A percentile compares a stretch with the other conserved stretches of the same genome.
Conservation (phyloP, 2,113 vertebrate genomes). For the Malaclemys terrapin region DNA sequence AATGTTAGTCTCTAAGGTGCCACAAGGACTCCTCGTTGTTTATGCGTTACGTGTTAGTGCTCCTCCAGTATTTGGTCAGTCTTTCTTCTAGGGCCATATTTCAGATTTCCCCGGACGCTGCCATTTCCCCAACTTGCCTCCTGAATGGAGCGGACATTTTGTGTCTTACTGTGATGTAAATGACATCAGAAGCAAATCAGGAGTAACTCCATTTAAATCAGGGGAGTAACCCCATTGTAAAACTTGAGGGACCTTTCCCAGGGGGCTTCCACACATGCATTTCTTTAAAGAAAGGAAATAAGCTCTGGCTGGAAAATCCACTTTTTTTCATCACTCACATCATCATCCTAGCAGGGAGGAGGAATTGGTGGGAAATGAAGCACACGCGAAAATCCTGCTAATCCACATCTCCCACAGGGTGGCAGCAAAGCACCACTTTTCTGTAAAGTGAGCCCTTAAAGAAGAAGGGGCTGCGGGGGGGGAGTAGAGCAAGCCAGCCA, state of each 20-base stretch:
- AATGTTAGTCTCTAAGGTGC: no score
- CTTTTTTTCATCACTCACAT: no score
- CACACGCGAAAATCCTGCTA: not conserved
- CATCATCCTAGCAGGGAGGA: not conserved
- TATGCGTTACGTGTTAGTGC: not conserved
- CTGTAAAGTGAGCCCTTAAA: not conserved
- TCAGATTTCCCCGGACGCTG: not conserved
- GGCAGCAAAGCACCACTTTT: conserved; percentile 58
- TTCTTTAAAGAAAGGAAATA: not conserved
- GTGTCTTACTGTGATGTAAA: no score
- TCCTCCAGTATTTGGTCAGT: not conserved
- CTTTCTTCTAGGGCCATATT: not conserved
- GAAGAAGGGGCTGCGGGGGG: not conserved
- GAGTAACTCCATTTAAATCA: not conserved
- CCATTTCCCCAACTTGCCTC: not conserved
- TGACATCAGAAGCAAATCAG: no score
- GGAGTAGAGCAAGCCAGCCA: not conserved
- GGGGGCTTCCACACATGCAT: not conserved
- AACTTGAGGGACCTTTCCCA: not conserved
- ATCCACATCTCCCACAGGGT: conserved; percentile 32
- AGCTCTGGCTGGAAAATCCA: not conserved
- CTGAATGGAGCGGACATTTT: not conserved
- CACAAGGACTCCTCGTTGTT: no score
- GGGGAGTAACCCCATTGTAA: not conserved
- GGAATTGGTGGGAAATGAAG: not conserved